Evolutionary conservation across 2,888 invertebrate species (phyloP).

Genomic region (Digitonthophagus gazella): DNA sequence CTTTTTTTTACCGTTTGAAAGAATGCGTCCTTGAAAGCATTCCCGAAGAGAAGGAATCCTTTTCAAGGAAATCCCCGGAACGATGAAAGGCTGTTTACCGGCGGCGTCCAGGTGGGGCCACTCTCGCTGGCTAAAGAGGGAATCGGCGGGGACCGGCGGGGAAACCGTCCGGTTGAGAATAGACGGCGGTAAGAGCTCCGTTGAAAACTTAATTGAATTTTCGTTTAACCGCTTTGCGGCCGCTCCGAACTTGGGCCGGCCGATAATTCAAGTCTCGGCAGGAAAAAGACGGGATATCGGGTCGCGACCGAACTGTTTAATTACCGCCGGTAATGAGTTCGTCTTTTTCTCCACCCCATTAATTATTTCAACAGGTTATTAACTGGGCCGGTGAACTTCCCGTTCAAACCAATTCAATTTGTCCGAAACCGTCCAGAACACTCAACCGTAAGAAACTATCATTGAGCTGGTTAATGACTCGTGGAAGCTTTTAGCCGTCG

Average conservation of each 20-base stretch:
- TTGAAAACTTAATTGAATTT: constrained; percentile 16
- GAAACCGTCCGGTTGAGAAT: neutral
- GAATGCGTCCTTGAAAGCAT: neutral
- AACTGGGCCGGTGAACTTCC: neutral
- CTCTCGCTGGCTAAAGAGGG: neutral
- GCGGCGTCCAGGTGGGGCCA: neutral
- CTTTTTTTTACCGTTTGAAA: neutral
- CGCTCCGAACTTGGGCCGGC: neutral
- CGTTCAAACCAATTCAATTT: neutral
- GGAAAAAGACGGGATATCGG: neutral
- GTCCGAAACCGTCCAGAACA: neutral
- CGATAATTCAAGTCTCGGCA: neutral
- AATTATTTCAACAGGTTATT: neutral
- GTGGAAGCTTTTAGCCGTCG: no score
- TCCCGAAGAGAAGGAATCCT: neutral
- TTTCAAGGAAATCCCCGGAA: neutral
- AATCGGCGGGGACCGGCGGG: neutral
- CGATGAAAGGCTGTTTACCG: neutral
- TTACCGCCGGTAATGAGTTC: neutral
- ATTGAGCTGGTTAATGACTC: no score
- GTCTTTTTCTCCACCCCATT: neutral
- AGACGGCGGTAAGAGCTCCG: neutral
- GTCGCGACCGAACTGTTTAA: neutral
- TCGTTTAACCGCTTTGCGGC: constrained; percentile 13
- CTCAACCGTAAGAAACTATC: neutral